phyloP scores from a whole-genome alignment of 1,140 invertebrate species.

The Tetramorium simillimum region DNA sequence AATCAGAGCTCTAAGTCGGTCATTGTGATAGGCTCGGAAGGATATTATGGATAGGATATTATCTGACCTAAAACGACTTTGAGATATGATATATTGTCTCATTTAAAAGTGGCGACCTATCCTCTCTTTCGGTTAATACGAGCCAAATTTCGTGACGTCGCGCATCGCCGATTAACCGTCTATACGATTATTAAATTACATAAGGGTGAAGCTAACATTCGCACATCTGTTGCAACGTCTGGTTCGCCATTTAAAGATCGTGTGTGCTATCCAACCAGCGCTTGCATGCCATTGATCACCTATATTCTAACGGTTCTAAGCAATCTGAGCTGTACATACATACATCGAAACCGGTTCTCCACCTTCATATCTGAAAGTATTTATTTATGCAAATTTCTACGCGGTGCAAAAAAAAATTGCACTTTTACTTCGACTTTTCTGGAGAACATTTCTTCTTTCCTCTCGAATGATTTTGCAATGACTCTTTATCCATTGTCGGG shows the following conservation, averaged over 20 bases:
- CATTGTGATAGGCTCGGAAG: background rate
- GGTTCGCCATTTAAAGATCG: constrained; percentile 34
- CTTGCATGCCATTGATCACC: background rate
- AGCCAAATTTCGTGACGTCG: constrained; percentile 30
- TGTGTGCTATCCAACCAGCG: background rate
- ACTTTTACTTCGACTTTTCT: background rate
- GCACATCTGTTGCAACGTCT: constrained; percentile 1
- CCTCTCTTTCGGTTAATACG: background rate
- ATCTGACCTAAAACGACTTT: background rate
- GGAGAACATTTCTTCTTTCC: background rate
- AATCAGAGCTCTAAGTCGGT: constrained; percentile 14
- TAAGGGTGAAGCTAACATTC: constrained; percentile 10
- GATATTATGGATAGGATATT: too few relatives aligned
- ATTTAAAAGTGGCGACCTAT: constrained; percentile 14
- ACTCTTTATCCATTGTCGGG: background rate
- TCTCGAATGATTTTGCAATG: background rate
- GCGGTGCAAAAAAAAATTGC: background rate
- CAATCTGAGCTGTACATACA: background rate
- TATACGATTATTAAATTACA: constrained; percentile 29
- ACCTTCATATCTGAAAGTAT: background rate
- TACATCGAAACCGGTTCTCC: background rate
- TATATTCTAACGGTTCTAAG: constrained; percentile 23
- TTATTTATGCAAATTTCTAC: background rate
- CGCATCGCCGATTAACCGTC: background rate
- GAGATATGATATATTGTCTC: too few relatives aligned